These are phyloP conservation scores for Phenganax stokvisi DNA, from an alignment of 92 coral and sea anemone genomes.

Conservation along the genomic window DNA sequence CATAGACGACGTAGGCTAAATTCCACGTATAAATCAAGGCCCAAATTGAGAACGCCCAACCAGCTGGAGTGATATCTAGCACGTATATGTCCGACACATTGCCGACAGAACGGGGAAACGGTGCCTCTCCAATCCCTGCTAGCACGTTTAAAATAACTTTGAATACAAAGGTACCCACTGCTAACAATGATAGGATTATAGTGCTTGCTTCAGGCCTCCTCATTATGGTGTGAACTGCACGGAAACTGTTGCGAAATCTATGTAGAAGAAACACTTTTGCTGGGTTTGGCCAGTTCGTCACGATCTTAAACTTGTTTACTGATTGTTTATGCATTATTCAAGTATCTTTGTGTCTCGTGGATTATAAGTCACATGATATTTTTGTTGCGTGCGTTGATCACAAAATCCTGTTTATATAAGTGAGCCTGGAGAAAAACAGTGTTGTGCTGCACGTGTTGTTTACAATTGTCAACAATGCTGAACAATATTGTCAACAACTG, in stretches of 20 bases:
- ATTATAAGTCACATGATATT: too few species aligned
- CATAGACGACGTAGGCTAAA: slow-evolving; percentile 52
- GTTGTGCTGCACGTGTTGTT: too few species aligned
- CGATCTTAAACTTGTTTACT: too few species aligned
- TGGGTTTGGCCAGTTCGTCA: too few species aligned
- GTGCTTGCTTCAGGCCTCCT: not conserved
- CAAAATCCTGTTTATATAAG: too few species aligned
- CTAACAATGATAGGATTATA: not conserved
- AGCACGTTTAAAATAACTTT: not conserved
- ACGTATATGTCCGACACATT: slow-evolving; percentile 3
- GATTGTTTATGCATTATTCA: too few species aligned
- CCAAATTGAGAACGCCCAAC: slow-evolving; percentile 63
- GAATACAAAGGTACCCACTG: not conserved
- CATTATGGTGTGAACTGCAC: not conserved
- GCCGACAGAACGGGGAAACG: not conserved
- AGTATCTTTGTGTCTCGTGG: too few species aligned
- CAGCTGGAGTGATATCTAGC: slow-evolving; percentile 62
- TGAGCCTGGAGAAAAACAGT: too few species aligned
- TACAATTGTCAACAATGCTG: too few species aligned
- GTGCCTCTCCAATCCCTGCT: not conserved
- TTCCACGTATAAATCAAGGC: slow-evolving; percentile 60
- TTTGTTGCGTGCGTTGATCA: too few species aligned
- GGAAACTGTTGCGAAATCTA: not conserved
- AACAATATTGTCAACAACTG: too few species aligned
- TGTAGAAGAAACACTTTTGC: too few species aligned